Conservation (phyloP, 2,113 vertebrate species). For the Mionectes macconnelli region DNA sequence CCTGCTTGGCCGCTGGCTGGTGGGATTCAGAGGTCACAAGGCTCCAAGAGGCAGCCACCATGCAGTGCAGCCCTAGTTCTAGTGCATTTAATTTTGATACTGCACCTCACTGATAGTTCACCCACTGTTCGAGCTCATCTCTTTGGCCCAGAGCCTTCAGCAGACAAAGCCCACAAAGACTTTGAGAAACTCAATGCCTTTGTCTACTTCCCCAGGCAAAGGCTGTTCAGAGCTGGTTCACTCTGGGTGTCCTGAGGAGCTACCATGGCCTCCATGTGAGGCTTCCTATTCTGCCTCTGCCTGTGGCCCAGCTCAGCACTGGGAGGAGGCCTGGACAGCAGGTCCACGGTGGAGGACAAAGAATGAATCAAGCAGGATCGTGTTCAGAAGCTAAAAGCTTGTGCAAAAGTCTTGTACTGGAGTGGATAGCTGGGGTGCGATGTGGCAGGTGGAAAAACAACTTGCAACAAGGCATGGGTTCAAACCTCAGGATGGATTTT, state of each 20-base stretch:
- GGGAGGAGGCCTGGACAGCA: not conserved
- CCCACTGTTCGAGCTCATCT: not conserved
- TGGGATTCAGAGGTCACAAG: not conserved
- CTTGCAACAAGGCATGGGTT: not conserved
- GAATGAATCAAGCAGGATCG: not conserved
- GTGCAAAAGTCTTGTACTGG: not conserved
- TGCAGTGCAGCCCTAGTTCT: not conserved
- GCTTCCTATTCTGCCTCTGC: not conserved
- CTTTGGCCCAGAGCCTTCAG: not conserved
- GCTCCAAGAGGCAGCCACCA: not conserved
- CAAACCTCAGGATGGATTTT: fast-evolving
- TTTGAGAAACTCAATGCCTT: not conserved
- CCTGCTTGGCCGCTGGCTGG: not conserved
- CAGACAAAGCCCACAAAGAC: not conserved
- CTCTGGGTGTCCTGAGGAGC: not conserved
- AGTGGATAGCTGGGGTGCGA: not conserved
- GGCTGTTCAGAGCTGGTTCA: not conserved
- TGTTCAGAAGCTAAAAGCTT: not conserved
- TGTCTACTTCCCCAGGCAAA: not conserved
- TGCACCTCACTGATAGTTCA: not conserved
- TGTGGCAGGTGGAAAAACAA: not conserved
- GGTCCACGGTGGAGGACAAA: fast-evolving
- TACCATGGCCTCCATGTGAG: not conserved
- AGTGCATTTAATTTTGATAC: not conserved
- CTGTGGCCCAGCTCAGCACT: fast-evolving